Conservation (phyloP, 2,888 invertebrate species). For the Pristionchus arcanus region DNA sequence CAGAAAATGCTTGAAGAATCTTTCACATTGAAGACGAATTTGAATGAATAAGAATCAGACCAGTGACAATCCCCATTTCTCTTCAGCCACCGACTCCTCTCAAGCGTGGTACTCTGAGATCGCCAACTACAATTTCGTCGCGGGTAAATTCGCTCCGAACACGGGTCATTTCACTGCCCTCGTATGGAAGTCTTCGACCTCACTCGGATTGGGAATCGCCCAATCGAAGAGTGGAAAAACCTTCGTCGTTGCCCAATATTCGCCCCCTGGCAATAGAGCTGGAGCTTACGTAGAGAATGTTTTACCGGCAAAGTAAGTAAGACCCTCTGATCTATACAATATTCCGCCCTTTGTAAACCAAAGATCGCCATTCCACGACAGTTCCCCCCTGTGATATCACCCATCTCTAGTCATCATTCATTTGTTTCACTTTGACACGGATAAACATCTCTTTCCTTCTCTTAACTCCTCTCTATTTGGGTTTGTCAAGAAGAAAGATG, state of each 20-base stretch:
- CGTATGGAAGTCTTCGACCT: slow-evolving; percentile 19
- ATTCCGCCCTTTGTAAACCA: not conserved
- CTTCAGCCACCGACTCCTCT: not conserved
- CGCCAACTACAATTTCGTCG: not conserved
- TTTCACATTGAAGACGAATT: not conserved
- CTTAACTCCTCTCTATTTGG: not conserved
- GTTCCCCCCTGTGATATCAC: not conserved
- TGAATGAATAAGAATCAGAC: not conserved
- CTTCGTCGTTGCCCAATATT: slow-evolving; percentile 33
- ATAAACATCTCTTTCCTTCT: not conserved
- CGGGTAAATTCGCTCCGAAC: not conserved
- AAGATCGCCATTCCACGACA: slow-evolving; percentile 19
- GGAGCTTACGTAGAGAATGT: slow-evolving; percentile 42
- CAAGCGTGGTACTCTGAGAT: slow-evolving; percentile 36
- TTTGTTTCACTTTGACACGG: not conserved
- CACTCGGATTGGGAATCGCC: slow-evolving; percentile 43
- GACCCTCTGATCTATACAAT: not conserved
- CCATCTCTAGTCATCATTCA: slow-evolving; percentile 2
- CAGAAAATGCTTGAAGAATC: not conserved
- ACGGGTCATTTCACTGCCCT: slow-evolving; percentile 51
- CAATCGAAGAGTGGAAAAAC: not conserved
- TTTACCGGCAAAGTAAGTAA: not conserved
- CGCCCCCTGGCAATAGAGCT: slow-evolving; percentile 35
- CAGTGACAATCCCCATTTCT: not conserved
- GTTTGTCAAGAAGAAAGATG: not conserved